Conservation (phyloP, 2,888 invertebrate species). For the Clostera curtula region DNA sequence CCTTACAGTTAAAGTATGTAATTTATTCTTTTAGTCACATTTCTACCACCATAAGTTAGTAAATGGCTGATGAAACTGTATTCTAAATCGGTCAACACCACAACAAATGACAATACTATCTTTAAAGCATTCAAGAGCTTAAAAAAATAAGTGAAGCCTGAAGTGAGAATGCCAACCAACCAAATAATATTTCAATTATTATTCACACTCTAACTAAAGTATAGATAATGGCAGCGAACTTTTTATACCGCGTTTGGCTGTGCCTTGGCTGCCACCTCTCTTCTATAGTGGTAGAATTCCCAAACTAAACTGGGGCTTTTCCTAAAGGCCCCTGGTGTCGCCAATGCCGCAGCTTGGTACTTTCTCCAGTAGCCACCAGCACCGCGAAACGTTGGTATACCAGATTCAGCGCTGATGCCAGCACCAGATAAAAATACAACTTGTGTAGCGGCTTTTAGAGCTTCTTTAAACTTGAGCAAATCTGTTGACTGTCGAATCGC, state of each 20-base stretch:
- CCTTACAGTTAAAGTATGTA: too few relatives aligned
- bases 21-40: too few relatives aligned
- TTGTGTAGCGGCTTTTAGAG: conserved; percentile 75
- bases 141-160: too few relatives aligned
- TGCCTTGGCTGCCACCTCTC: conserved; percentile 84
- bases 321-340: conserved; percentile 82
- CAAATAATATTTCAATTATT: conserved; percentile 3
- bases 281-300: conserved; percentile 92
- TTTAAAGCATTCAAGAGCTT: too few relatives aligned
- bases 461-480: conserved; percentile 70
- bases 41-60: too few relatives aligned
- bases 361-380: conserved; percentile 88
- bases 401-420: conserved; percentile 88
- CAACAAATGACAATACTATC: too few relatives aligned
- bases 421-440: conserved; percentile 84
- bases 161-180: too few relatives aligned
- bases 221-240: conserved; percentile 1
- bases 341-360: conserved; percentile 79
- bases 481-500: conserved; percentile 43
- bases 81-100: too few relatives aligned
- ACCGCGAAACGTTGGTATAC: conserved; percentile 90
- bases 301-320: conserved; percentile 87
- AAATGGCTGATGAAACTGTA: too few relatives aligned
- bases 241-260: conserved; percentile 78
- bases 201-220: not conserved